Percentiles rank a stretch among this genome's conserved stretches.
Conservation (phyloP, 2,797 vertebrate species). For the Balearica regulorum region DNA sequence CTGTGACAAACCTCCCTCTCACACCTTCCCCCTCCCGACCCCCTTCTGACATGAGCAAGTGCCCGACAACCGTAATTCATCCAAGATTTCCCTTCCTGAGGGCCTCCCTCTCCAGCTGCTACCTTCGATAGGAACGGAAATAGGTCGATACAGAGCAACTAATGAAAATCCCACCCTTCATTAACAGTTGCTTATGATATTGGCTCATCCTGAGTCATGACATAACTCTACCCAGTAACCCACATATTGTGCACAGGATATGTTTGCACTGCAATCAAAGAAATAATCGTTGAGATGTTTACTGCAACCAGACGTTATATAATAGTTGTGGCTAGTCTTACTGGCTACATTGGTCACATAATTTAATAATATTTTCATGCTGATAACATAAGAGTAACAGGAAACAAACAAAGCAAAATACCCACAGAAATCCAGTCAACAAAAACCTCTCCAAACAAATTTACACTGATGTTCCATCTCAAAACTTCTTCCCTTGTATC, state of each 20-base stretch:
- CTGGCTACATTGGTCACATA: slow-evolving; percentile 60
- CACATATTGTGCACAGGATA: slow-evolving; percentile 58
- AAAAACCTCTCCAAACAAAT: background rate
- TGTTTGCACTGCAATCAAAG: slow-evolving; percentile 59
- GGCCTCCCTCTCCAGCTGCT: background rate
- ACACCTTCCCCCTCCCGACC: background rate
- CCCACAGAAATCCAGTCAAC: background rate
- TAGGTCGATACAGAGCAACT: slow-evolving; percentile 22
- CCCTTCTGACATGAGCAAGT: background rate
- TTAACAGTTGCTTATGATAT: slow-evolving; percentile 37
- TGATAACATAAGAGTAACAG: slow-evolving; percentile 59
- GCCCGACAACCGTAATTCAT: background rate
- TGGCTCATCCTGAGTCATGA: slow-evolving; percentile 61
- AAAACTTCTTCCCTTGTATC: background rate
- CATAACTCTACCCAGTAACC: slow-evolving; percentile 62
- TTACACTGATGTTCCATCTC: background rate
- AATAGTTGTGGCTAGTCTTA: slow-evolving; percentile 65
- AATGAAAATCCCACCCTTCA: slow-evolving; percentile 43
- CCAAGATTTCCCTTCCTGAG: background rate
- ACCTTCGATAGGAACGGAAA: background rate
- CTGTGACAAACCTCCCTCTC: background rate
- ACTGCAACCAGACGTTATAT: slow-evolving; percentile 57
- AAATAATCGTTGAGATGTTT: slow-evolving; percentile 54
- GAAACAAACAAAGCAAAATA: slow-evolving; percentile 35
- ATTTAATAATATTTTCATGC: slow-evolving; percentile 56